Evolutionary conservation across 2,888 invertebrate species (phyloP).

Genomic region (Dusona sp.): DNA sequence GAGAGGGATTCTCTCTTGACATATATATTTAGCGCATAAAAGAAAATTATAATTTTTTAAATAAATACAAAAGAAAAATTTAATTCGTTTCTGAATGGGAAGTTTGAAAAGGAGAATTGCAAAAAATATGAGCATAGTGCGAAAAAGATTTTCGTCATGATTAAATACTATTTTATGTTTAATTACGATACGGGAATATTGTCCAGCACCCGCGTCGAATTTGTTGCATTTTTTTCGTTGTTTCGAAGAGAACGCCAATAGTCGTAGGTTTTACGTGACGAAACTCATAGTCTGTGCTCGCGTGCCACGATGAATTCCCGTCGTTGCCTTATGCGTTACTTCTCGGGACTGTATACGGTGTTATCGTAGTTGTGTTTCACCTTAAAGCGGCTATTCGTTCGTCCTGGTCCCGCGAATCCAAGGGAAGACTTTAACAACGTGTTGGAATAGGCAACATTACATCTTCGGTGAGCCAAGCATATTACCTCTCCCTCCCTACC

Average conservation of each 20-base stretch:
- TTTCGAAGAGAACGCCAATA: not conserved
- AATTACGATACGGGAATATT: not conserved
- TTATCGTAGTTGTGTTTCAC: conserved; percentile 33
- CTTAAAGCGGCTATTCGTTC: conserved; percentile 49
- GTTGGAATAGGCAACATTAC: conserved; percentile 65
- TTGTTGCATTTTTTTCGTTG: not conserved
- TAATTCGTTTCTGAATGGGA: too few relatives aligned
- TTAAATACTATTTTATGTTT: too few relatives aligned
- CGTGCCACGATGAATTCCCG: conserved; percentile 49
- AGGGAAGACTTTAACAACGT: conserved; percentile 49
- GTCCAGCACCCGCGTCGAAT: not conserved
- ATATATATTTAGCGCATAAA: not conserved
- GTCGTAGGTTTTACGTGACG: conserved; percentile 19
- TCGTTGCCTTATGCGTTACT: conserved; percentile 59
- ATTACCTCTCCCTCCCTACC: conserved; percentile 25
- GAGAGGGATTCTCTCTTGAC: not conserved
- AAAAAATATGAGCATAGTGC: not conserved
- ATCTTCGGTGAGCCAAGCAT: conserved; percentile 36
- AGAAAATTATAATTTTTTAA: not conserved
- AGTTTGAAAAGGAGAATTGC: not conserved
- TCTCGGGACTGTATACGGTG: conserved; percentile 52
- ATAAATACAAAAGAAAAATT: not conserved
- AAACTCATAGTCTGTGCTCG: conserved; percentile 32
- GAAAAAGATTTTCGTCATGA: not conserved
- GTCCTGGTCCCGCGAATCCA: conserved; percentile 45